phyloP scores from a whole-genome alignment of 1,140 invertebrate genomes.

The Charaxes varanes region DNA sequence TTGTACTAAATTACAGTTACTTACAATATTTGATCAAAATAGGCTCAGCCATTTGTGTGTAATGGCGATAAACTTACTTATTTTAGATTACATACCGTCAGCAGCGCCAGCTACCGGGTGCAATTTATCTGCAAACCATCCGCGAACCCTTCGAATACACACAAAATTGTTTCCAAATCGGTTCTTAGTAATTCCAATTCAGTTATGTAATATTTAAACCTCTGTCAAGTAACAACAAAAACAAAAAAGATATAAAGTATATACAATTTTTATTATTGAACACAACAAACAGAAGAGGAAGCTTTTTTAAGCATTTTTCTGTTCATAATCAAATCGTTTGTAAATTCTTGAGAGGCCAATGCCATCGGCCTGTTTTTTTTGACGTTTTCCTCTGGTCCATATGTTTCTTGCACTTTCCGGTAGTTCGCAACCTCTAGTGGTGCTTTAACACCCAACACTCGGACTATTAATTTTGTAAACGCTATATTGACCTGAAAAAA shows the following conservation, averaged over 20 bases:
- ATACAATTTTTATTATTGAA: constrained; percentile 51
- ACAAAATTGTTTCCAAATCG: no score
- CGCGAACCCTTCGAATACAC: no score
- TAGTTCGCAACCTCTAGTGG: constrained; percentile 18
- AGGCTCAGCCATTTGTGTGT: no score
- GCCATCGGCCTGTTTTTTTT: constrained; percentile 2
- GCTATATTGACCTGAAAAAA: constrained; percentile 53
- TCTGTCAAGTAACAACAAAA: no score
- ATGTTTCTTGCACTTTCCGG: constrained; percentile 16
- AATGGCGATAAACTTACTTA: no score
- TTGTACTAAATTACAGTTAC: no score
- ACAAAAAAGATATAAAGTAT: neutral
- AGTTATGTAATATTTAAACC: no score
- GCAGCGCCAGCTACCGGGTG: no score
- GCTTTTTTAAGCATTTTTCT: constrained; percentile 58
- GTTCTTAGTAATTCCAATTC: no score
- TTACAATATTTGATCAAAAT: no score
- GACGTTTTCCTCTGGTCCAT: constrained; percentile 11
- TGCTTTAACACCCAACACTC: constrained; percentile 43
- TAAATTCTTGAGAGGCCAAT: constrained; percentile 19
- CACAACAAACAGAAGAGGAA: constrained; percentile 56
- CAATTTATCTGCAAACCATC: no score
- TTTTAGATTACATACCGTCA: no score
- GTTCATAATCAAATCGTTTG: constrained; percentile 55
- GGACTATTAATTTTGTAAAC: constrained; percentile 54